Evolutionary conservation across 1,140 invertebrate species (phyloP).

Genomic region (Drosophila hydei): DNA sequence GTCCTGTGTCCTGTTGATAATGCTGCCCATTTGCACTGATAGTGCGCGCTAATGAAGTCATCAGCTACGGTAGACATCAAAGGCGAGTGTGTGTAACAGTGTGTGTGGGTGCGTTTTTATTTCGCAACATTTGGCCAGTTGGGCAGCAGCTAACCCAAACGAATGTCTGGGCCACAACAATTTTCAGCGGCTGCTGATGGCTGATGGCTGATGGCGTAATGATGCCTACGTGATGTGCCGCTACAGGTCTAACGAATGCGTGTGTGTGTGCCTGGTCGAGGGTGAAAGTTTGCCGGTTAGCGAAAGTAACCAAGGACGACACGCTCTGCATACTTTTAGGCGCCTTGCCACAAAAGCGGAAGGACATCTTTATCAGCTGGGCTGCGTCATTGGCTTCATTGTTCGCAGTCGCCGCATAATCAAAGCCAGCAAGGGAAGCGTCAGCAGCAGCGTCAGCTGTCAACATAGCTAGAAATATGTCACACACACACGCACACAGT

Average conservation of each 20-base stretch:
- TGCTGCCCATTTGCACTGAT: slow-evolving; percentile 72
- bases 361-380: slow-evolving; percentile 77
- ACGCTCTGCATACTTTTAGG: slow-evolving; percentile 67
- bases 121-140: slow-evolving; percentile 62
- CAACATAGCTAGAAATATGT: slow-evolving; percentile 39
- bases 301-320: slow-evolving; percentile 70
- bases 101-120: slow-evolving; percentile 57
- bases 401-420: slow-evolving; percentile 56
- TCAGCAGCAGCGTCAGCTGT: slow-evolving; percentile 33
- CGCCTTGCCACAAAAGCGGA: slow-evolving; percentile 43
- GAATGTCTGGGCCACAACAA: slow-evolving; percentile 16
- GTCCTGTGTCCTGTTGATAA: slow-evolving; percentile 48
- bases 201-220: slow-evolving; percentile 75
- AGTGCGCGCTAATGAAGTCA: slow-evolving; percentile 80
- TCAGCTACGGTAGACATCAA: slow-evolving; percentile 61
- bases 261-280: slow-evolving; percentile 32
- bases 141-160: slow-evolving; percentile 12
- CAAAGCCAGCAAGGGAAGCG: slow-evolving; percentile 32
- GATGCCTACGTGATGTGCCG: slow-evolving; percentile 74
- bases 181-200: slow-evolving; percentile 55
- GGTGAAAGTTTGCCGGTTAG: slow-evolving; percentile 72
- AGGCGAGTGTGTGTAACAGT: slow-evolving; percentile 44
- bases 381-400: slow-evolving; percentile 50
- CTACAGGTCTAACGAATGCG: slow-evolving; percentile 57
- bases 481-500: slow-evolving; percentile 40